Percentiles rank a stretch among this genome's conserved stretches.
phyloP scores from a whole-genome alignment of 2,113 vertebrate genomes.

The Myotis yumanensis region DNA sequence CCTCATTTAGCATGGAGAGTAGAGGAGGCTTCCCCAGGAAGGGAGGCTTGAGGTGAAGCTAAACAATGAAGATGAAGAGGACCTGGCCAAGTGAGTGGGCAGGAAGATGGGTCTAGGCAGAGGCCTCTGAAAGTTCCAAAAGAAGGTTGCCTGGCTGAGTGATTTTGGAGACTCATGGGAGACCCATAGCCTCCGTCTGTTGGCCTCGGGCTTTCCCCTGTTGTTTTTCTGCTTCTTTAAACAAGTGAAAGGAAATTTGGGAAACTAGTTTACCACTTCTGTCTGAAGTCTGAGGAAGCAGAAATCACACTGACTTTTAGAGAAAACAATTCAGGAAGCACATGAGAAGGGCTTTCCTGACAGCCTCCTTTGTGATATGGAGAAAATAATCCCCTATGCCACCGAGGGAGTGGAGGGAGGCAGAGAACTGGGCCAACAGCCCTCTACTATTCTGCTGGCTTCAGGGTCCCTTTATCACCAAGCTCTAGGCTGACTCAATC shows the following conservation, averaged over 20 bases:
- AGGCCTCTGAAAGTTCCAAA: background rate
- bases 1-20: background rate
- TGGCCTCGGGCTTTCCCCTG: background rate
- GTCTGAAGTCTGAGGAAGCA: background rate
- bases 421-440: background rate
- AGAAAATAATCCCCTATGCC: background rate
- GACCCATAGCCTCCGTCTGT: background rate
- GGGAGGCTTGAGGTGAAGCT: background rate
- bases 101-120: background rate
- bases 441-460: too few species aligned
- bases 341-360: background rate
- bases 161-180: background rate
- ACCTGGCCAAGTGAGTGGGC: background rate
- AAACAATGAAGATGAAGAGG: background rate
- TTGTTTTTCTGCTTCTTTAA: background rate
- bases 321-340: background rate
- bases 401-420: background rate
- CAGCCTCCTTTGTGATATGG: background rate
- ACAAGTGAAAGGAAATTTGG: background rate
- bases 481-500: background rate
- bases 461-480: background rate
- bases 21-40: background rate
- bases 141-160: background rate
- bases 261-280: background rate
- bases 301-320: background rate